These are phyloP conservation scores for Drosophila eugracilis DNA, from an alignment of 1,140 invertebrate genomes.

Conservation along the genomic window DNA sequence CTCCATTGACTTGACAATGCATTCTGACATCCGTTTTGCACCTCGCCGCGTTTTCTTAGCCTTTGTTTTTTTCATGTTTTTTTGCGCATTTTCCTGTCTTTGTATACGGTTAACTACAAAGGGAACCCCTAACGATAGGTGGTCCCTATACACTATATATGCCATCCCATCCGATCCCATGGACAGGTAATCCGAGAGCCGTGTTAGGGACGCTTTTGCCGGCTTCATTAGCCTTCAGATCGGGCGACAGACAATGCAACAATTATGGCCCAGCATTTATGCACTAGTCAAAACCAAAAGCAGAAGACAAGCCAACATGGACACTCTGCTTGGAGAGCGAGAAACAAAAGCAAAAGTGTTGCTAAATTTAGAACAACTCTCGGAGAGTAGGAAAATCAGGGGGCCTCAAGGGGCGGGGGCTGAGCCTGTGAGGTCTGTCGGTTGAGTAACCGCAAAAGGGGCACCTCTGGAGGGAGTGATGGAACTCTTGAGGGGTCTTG, in stretches of 20 bases:
- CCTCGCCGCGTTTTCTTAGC: conserved; percentile 27
- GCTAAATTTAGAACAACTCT: conserved; percentile 71
- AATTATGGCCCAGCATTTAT: conserved; percentile 74
- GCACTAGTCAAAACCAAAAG: conserved; percentile 44
- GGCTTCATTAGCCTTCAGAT: conserved; percentile 58
- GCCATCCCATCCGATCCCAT: conserved; percentile 2
- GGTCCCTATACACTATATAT: conserved; percentile 6
- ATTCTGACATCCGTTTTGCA: conserved; percentile 51
- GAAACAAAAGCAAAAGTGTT: conserved; percentile 74
- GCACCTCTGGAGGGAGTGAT: conserved; percentile 1
- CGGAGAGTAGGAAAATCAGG: conserved; percentile 10
- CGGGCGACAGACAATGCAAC: conserved; percentile 60
- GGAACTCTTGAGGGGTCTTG: neutral
- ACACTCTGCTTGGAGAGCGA: conserved; percentile 22
- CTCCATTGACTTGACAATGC: conserved; percentile 42
- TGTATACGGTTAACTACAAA: conserved; percentile 40
- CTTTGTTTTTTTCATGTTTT: conserved; percentile 23
- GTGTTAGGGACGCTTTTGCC: conserved; percentile 56
- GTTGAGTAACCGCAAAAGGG: conserved; percentile 73
- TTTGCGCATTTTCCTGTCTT: conserved; percentile 16
- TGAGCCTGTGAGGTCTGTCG: conserved; percentile 45
- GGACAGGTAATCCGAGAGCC: conserved; percentile 49
- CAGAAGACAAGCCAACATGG: conserved; percentile 26
- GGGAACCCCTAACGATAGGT: conserved; percentile 34
- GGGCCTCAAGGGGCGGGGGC: conserved; percentile 10